Base-by-base conservation (phyloP, 2,888 invertebrate genomes). In the Drosophila prolongata region DNA sequence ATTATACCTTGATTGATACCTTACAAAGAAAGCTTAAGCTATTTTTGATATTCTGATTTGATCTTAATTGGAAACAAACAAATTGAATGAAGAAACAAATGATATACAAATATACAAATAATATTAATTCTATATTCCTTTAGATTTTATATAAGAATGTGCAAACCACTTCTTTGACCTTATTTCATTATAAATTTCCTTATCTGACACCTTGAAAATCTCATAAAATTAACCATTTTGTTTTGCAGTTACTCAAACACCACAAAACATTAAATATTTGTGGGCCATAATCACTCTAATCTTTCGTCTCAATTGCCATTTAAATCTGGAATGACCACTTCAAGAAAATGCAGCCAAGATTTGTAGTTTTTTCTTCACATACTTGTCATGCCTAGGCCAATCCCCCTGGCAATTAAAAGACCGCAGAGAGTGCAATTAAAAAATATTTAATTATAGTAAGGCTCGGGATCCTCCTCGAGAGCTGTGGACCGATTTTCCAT, bases 321-420 rank as follows among this genome's bases (percentile, higher is more conserved):
- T 54, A 67, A 65, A 54, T 67, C 55, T 67, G 66, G 68, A 47
- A 66, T 68, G 68, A 55, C 66, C 66, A 47, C 66, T 66, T 46
- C 24, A 19, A 19, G 68, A 35, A 66, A 66, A 54, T 55, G 24
- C 54, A 46, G 44, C 14, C 38, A 46, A 66, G 65, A 67, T 67
- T 67, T 50, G 34, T 13, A 27, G 37, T 50, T 49, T 50, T 50
- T 44, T 43, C 24, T 10, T 35, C 56, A 35, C 40, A 55, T 68
- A 68, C 59, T 68, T 46, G 64, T 46, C 43, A 35, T 42, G 67
- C 47, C 38, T 8, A 49, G 53, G 37, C 69, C 81, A 78, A 78
- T 73, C 65, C 68, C 57, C 72, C 62, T 6, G 50, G 44, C 85
- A 70, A 76, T 81, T 79, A 82, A 68, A 77, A 67, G 66, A 59